Conservation (phyloP, 2,797 vertebrate species). For the Sternotherus odoratus region DNA sequence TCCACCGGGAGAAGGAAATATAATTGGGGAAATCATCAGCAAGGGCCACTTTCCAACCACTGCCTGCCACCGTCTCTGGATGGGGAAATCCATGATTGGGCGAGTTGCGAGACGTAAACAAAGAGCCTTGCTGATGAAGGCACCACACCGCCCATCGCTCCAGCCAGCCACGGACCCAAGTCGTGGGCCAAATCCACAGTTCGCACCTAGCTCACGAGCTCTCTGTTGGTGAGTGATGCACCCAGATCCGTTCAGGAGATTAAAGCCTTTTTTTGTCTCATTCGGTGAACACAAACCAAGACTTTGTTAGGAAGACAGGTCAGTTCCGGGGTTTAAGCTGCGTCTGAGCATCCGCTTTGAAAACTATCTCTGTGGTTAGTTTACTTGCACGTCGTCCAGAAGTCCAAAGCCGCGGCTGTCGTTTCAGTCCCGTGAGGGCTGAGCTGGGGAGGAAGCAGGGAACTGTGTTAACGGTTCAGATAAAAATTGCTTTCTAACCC, state of each 20-base stretch:
- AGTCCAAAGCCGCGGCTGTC: neutral
- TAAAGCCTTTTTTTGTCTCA: neutral
- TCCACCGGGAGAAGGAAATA: neutral
- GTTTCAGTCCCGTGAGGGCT: neutral
- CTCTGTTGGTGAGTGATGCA: neutral
- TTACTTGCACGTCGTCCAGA: neutral
- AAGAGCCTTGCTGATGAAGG: neutral
- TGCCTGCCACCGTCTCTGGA: neutral
- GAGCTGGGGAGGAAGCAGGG: accelerated
- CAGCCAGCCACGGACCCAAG: no score
- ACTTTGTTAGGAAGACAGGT: neutral
- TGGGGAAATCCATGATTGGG: neutral
- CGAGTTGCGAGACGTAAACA: no score
- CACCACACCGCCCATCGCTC: neutral
- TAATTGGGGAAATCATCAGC: neutral
- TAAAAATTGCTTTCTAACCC: neutral
- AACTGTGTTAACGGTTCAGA: neutral
- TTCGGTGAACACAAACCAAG: neutral
- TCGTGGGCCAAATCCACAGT: no score
- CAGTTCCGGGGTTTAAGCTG: neutral
- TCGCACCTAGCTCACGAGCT: neutral
- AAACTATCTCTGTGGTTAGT: neutral
- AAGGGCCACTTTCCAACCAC: neutral
- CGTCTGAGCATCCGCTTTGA: neutral
- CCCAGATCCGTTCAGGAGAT: neutral